A percentile compares a stretch with the other conserved stretches of the same genome.
phyloP scores from a whole-genome alignment of 1,140 invertebrate species.

The Matsumurasca onukii region DNA sequence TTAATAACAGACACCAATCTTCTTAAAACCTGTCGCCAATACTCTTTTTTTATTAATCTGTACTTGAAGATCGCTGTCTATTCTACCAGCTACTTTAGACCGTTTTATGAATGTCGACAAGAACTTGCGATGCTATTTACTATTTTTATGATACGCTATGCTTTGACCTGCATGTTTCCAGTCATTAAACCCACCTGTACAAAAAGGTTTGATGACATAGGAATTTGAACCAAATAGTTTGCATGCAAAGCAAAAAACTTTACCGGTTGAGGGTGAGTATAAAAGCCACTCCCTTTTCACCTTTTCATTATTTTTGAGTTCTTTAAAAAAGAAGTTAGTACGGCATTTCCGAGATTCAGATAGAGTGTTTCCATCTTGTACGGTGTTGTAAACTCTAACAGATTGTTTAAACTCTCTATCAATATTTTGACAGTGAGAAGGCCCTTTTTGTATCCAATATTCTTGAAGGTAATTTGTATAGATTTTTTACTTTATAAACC shows the following conservation, averaged over 20 bases:
- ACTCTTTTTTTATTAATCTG: slow-evolving; percentile 13
- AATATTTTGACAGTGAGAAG: too few relatives aligned
- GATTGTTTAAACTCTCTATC: too few relatives aligned
- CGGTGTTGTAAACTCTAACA: too few relatives aligned
- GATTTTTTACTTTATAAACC: too few relatives aligned
- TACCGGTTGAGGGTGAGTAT: neutral
- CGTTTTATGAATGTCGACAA: slow-evolving; percentile 13
- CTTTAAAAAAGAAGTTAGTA: too few relatives aligned
- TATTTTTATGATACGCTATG: slow-evolving; percentile 11
- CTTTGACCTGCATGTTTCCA: slow-evolving; percentile 19
- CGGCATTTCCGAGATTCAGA: too few relatives aligned
- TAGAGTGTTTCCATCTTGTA: too few relatives aligned
- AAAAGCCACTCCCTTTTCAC: neutral
- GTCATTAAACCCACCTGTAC: slow-evolving; percentile 2
- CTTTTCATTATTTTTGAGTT: too few relatives aligned
- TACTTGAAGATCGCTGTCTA: slow-evolving; percentile 11
- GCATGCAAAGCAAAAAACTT: slow-evolving; percentile 2
- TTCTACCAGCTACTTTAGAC: slow-evolving; percentile 13
- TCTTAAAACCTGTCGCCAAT: slow-evolving; percentile 13
- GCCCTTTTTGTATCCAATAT: too few relatives aligned
- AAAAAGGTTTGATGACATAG: neutral
- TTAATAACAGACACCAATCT: slow-evolving; percentile 20
- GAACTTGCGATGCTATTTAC: slow-evolving; percentile 10
- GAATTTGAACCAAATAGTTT: neutral
- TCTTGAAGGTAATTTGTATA: too few relatives aligned